Percentiles rank a stretch among this genome's conserved stretches.
Evolutionary conservation across 2,113 vertebrate genomes (phyloP).

Genomic region (Myrmophylax atrothorax): DNA sequence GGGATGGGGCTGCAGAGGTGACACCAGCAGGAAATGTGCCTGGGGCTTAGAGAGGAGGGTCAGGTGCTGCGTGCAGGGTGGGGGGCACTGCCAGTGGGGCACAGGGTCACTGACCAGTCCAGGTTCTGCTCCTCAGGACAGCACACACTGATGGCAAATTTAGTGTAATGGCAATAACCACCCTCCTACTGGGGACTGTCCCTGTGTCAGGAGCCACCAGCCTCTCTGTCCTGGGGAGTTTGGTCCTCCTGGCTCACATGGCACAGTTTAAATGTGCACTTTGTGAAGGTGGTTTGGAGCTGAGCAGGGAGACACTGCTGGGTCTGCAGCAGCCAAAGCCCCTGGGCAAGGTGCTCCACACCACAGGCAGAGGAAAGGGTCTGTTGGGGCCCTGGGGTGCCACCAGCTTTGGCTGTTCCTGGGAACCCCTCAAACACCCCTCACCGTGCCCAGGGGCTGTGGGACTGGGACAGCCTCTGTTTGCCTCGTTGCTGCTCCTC

Average conservation of each 20-base stretch:
- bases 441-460: fast-evolving
- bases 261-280: neutral
- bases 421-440: neutral
- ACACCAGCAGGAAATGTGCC: neutral
- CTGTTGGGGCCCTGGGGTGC: neutral
- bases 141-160: fast-evolving
- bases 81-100: neutral
- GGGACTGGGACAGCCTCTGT: neutral
- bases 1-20: fast-evolving
- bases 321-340: neutral
- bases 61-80: fast-evolving
- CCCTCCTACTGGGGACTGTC: neutral
- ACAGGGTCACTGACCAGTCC: fast-evolving
- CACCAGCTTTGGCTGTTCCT: fast-evolving
- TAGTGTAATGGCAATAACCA: neutral
- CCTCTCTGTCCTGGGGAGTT: neutral
- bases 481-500: neutral
- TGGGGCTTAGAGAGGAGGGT: neutral
- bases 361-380: neutral
- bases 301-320: fast-evolving
- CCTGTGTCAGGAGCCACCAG: neutral
- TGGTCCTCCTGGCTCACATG: fast-evolving
- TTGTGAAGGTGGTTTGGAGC: neutral
- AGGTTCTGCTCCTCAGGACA: neutral
- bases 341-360: neutral